These are phyloP conservation scores for Pogona vitticeps DNA, from an alignment of 2,113 vertebrate species.

Conservation along the genomic window DNA sequence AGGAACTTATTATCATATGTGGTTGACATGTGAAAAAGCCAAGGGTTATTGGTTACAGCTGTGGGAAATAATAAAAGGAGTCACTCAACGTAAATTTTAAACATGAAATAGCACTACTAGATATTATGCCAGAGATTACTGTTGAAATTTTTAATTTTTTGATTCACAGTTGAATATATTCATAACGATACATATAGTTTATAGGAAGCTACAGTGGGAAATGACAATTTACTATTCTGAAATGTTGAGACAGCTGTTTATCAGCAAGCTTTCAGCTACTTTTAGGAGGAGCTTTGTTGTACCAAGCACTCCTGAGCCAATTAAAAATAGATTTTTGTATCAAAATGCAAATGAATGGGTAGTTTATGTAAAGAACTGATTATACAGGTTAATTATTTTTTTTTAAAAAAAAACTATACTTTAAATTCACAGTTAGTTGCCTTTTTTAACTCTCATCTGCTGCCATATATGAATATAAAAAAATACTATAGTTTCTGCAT, in stretches of 20 bases:
- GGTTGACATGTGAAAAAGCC: too few relatives aligned
- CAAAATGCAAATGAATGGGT: constrained; percentile 79
- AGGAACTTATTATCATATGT: too few relatives aligned
- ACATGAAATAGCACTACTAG: too few relatives aligned
- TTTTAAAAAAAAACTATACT: constrained; percentile 56
- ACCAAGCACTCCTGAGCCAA: constrained; percentile 68
- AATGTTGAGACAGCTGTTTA: constrained; percentile 49
- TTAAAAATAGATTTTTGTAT: constrained; percentile 78
- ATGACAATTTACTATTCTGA: constrained; percentile 20
- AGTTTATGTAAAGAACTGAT: constrained; percentile 69
- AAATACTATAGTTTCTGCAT: background rate
- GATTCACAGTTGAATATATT: constrained; percentile 2
- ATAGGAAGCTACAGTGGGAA: constrained; percentile 13
- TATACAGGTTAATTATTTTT: constrained; percentile 69
- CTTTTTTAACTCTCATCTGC: constrained; percentile 51
- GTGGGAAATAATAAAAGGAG: too few relatives aligned
- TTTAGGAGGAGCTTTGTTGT: constrained; percentile 64
- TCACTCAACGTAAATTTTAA: too few relatives aligned
- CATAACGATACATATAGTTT: background rate
- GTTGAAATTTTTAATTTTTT: background rate
- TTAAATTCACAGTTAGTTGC: constrained; percentile 53
- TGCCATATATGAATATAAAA: constrained; percentile 43
- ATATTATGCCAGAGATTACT: too few relatives aligned
- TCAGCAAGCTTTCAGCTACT: constrained; percentile 42
- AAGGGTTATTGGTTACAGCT: too few relatives aligned